These are phyloP conservation scores for Corythoichthys haematopterus DNA, from an alignment of 2,113 vertebrate genomes.

Conservation along the genomic window DNA sequence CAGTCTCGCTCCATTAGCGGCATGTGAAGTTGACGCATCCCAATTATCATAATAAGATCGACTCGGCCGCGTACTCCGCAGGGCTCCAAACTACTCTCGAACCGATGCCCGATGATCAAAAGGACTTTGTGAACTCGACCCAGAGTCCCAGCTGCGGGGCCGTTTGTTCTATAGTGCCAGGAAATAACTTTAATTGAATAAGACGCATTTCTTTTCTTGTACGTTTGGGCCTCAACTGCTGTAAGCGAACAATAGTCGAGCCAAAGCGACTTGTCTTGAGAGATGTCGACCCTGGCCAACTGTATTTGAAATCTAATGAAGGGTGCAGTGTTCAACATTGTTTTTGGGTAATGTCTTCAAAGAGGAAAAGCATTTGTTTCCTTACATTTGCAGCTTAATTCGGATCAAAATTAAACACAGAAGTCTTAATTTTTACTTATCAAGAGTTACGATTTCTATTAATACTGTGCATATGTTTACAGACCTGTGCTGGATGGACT, in stretches of 20 bases:
- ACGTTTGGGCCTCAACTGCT: conserved; percentile 24
- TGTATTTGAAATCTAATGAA: conserved; percentile 16
- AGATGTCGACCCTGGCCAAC: conserved; percentile 16
- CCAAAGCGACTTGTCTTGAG: conserved; percentile 26
- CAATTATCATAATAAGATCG: conserved; percentile 71
- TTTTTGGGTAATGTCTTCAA: neutral
- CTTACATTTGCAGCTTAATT: neutral
- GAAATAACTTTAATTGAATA: conserved; percentile 66
- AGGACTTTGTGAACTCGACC: conserved; percentile 60
- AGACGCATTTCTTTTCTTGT: conserved; percentile 58
- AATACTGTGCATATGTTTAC: no score
- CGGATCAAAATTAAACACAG: no score
- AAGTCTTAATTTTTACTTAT: no score
- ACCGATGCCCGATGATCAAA: conserved; percentile 63
- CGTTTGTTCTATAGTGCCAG: conserved; percentile 56
- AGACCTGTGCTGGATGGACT: no score
- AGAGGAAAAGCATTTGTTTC: neutral
- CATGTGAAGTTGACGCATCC: conserved; percentile 68
- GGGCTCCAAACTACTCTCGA: conserved; percentile 58
- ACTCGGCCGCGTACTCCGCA: conserved; percentile 57
- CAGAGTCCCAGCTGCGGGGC: conserved; percentile 66
- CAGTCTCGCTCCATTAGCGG: conserved; percentile 63
- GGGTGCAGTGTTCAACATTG: neutral
- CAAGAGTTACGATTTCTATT: no score
- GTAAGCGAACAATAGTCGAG: conserved; percentile 28